These are phyloP conservation scores for Halcyon chelicuti DNA, from an alignment of 2,797 vertebrate genomes.

Conservation along the genomic window DNA sequence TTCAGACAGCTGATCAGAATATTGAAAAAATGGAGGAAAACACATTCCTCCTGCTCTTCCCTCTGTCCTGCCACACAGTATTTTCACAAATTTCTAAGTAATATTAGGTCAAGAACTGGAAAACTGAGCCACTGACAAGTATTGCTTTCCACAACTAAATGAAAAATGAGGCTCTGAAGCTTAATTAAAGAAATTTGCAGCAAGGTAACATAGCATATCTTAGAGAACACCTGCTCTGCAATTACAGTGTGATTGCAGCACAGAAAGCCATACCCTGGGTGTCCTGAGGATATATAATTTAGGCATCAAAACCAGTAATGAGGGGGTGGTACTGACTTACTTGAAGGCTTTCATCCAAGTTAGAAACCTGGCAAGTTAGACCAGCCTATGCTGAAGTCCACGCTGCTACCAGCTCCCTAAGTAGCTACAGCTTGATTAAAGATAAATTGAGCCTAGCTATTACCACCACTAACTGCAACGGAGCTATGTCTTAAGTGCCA, in stretches of 20 bases:
- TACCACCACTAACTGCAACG: background rate
- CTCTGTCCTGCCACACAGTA: background rate
- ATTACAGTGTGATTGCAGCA: background rate
- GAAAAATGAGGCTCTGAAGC: background rate
- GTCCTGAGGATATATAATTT: background rate
- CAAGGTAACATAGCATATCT: background rate
- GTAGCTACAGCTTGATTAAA: background rate
- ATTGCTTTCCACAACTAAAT: background rate
- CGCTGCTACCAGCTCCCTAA: background rate
- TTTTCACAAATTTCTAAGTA: background rate
- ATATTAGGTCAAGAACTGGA: background rate
- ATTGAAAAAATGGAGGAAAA: background rate
- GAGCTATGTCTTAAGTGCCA: background rate
- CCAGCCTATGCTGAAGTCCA: background rate
- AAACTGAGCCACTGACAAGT: background rate
- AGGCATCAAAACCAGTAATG: background rate
- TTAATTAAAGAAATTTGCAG: constrained; percentile 2
- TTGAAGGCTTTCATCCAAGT: background rate
- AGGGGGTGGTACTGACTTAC: background rate
- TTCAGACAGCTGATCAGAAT: background rate
- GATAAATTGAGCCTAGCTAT: background rate
- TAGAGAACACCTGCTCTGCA: background rate
- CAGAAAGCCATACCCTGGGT: background rate
- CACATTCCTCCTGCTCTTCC: background rate
- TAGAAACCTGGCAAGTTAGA: background rate